phyloP scores from a whole-genome alignment of 2,113 vertebrate species.

The Callospermophilus lateralis region DNA sequence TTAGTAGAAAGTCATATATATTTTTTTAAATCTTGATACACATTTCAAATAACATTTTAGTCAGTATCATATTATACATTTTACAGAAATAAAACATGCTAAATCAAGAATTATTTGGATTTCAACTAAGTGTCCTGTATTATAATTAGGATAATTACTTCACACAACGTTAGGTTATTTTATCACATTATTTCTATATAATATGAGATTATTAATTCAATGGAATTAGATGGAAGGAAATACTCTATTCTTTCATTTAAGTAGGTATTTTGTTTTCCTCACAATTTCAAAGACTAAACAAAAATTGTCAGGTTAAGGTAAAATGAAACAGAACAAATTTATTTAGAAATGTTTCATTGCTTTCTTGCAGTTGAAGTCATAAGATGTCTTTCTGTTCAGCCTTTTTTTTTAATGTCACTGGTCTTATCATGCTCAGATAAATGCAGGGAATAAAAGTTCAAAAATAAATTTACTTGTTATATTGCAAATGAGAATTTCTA shows the following conservation, averaged over 20 bases:
- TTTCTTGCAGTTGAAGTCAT: too few species aligned
- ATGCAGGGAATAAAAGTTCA: background rate
- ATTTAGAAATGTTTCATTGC: background rate
- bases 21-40: background rate
- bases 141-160: background rate
- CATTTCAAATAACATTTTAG: background rate
- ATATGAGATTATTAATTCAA: background rate
- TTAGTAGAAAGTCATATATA: background rate
- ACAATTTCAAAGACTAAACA: background rate
- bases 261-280: background rate
- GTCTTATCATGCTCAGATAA: background rate
- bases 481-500: constrained; percentile 8
- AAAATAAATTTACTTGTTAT: background rate
- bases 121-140: background rate
- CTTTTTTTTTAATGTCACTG: background rate
- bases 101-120: background rate
- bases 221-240: background rate
- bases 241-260: background rate
- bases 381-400: background rate
- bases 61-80: background rate
- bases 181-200: background rate
- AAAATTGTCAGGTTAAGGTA: background rate
- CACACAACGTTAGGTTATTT: background rate
- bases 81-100: background rate
- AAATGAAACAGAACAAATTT: background rate